phyloP scores from a whole-genome alignment of 2,113 vertebrate genomes.

The Xenopus borealis region DNA sequence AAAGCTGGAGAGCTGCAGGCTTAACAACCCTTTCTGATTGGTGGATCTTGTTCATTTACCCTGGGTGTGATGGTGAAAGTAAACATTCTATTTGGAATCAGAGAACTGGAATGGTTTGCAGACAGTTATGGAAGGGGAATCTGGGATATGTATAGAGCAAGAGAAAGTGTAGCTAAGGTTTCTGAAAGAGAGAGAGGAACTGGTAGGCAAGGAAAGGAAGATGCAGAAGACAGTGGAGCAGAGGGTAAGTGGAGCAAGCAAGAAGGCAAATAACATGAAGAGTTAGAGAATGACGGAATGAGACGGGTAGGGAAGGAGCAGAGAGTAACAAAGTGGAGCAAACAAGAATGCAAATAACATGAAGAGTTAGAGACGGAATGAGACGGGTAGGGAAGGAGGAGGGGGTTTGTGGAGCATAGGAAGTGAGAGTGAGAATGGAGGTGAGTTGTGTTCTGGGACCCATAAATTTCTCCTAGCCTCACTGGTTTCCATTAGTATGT shows the following conservation, averaged over 20 bases:
- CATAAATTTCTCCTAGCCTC: conserved; percentile 36
- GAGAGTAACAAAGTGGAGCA: background rate
- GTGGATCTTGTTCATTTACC: no score
- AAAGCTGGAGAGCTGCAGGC: no score
- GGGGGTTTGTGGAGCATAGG: conserved; percentile 26
- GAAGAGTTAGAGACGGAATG: background rate
- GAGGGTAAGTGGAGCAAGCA: background rate
- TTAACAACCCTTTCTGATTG: no score
- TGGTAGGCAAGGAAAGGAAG: no score
- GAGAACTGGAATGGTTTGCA: no score
- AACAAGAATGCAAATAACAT: background rate
- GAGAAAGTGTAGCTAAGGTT: no score
- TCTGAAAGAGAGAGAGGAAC: no score
- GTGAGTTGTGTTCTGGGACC: conserved; percentile 37
- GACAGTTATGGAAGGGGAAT: no score
- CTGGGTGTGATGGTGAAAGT: no score
- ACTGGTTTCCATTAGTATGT: conserved; percentile 42
- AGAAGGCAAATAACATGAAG: background rate
- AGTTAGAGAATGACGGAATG: background rate
- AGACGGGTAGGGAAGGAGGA: conserved; percentile 9
- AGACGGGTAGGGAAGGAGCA: conserved; percentile 7
- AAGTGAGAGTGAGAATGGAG: conserved; percentile 46
- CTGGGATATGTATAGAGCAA: no score
- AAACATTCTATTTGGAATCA: no score
- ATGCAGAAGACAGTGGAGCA: background rate